Percentiles rank a stretch among this genome's conserved stretches.
Conservation (phyloP, 2,797 vertebrate species). For the Echiichthys vipera region DNA sequence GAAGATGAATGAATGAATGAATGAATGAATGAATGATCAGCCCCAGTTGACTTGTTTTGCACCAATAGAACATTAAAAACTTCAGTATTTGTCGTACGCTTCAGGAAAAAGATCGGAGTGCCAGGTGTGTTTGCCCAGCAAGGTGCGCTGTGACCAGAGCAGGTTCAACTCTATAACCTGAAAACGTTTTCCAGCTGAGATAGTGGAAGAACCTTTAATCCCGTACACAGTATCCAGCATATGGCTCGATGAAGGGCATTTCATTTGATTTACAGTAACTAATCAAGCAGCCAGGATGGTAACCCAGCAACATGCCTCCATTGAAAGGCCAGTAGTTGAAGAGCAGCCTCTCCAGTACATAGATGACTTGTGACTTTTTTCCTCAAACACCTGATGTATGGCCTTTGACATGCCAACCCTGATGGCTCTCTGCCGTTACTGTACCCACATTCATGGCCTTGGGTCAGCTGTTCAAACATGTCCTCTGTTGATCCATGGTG, state of each 20-base stretch:
- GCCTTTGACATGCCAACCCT: conserved; percentile 28
- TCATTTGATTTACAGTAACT: neutral
- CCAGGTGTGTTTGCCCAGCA: too few relatives aligned
- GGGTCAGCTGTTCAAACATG: conserved; percentile 74
- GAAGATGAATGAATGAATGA: too few relatives aligned
- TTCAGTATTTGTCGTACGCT: too few relatives aligned
- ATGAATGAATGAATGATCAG: too few relatives aligned
- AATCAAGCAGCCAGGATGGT: conserved; percentile 4
- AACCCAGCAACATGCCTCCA: conserved; percentile 17
- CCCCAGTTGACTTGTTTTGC: too few relatives aligned
- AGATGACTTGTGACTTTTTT: conserved; percentile 50
- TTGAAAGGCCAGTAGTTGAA: neutral
- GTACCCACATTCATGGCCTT: conserved; percentile 57
- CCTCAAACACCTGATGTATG: conserved; percentile 38
- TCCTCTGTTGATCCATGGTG: conserved; percentile 70
- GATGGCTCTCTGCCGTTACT: conserved; percentile 47
- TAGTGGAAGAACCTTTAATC: too few relatives aligned
- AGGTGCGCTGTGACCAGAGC: too few relatives aligned
- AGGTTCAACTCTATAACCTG: too few relatives aligned
- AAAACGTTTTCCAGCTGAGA: too few relatives aligned
- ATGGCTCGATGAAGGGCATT: neutral
- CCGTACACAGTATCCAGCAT: too few relatives aligned
- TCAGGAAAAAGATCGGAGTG: too few relatives aligned
- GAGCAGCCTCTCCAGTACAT: conserved; percentile 13
- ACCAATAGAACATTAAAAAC: too few relatives aligned